These are phyloP conservation scores for Dryococelus australis DNA, from an alignment of 2,888 invertebrate genomes.

Conservation along the genomic window DNA sequence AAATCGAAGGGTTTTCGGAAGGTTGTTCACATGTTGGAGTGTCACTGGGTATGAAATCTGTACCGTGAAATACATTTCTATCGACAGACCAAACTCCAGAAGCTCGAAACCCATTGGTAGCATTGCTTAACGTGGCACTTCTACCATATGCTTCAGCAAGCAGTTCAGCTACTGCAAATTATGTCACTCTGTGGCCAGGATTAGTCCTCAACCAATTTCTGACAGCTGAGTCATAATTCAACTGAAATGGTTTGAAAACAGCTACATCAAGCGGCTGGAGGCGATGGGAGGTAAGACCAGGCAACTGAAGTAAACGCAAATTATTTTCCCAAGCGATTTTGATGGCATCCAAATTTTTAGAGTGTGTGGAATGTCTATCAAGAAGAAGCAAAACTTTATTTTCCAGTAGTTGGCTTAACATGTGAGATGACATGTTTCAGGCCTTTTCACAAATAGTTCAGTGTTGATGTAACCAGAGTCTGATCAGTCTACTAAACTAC, in stretches of 20 bases:
- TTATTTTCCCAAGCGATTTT: background rate
- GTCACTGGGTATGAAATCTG: background rate
- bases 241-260: background rate
- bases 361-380: background rate
- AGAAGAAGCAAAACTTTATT: conserved; percentile 5
- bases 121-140: background rate
- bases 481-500: background rate
- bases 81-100: background rate
- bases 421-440: background rate
- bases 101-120: background rate
- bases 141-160: background rate
- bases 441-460: background rate
- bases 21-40: too few species aligned
- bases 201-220: background rate
- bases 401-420: background rate
- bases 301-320: background rate
- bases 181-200: background rate
- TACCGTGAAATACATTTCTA: background rate
- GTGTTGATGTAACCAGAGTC: background rate
- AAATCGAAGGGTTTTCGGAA: too few species aligned
- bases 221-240: background rate
- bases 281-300: background rate
- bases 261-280: conserved; percentile 1
- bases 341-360: background rate
- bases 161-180: background rate